Evolutionary conservation across 92 coral and sea anemone genomes (phyloP).

Genomic region (Diadumene lineata): DNA sequence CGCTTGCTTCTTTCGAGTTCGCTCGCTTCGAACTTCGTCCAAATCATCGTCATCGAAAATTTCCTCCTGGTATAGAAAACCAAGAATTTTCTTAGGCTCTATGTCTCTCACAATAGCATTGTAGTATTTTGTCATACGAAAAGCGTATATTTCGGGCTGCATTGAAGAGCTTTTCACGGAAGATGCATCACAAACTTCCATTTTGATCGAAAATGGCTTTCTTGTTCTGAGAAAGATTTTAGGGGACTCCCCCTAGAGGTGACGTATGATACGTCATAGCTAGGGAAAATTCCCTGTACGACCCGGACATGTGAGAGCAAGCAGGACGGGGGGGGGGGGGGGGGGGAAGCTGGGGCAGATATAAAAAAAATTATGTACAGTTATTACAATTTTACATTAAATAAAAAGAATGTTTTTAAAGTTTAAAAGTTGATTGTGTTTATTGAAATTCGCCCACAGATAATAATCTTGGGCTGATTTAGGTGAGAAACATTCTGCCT

Average conservation of each 20-base stretch:
- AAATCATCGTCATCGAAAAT: constrained; percentile 75
- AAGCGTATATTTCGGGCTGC: constrained; percentile 36
- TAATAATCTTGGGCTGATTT: too few relatives aligned
- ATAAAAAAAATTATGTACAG: too few relatives aligned
- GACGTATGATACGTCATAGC: background rate
- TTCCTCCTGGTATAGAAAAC: constrained; percentile 75
- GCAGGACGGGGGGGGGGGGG: background rate
- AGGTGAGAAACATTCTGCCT: too few relatives aligned
- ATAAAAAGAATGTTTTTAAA: too few relatives aligned
- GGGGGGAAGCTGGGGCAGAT: background rate
- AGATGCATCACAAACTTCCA: background rate
- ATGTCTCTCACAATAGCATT: constrained; percentile 55
- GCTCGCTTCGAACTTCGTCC: constrained; percentile 67
- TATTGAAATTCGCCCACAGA: too few relatives aligned
- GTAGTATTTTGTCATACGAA: constrained; percentile 56
- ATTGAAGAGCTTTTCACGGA: background rate
- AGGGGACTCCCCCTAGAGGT: background rate
- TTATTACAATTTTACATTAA: too few relatives aligned
- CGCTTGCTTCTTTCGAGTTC: constrained; percentile 59
- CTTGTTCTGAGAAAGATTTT: background rate
- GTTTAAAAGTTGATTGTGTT: too few relatives aligned
- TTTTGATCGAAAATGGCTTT: background rate
- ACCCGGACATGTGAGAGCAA: background rate
- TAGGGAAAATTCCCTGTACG: background rate
- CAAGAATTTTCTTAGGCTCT: constrained; percentile 70